These are phyloP conservation scores for Umimayanthus kanabou DNA, from an alignment of 92 coral and sea anemone species.

Conservation along the genomic window DNA sequence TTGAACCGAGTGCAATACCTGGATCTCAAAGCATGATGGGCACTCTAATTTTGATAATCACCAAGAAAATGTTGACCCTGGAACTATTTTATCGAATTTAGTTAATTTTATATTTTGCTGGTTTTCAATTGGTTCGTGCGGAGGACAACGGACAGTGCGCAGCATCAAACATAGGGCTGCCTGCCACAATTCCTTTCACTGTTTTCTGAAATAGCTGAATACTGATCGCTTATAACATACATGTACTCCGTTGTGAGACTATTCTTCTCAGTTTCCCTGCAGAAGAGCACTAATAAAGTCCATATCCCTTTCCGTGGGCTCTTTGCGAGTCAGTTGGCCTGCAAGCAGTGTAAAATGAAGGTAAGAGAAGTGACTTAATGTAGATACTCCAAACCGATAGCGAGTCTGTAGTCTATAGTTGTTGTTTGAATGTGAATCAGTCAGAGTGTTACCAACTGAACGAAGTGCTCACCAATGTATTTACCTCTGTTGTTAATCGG, in stretches of 20 bases:
- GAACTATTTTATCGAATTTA: too few relatives aligned
- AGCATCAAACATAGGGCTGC: too few relatives aligned
- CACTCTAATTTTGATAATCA: too few relatives aligned
- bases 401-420: not conserved
- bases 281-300: constrained; percentile 35
- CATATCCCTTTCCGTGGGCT: constrained; percentile 92
- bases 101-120: too few relatives aligned
- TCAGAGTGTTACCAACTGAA: not conserved
- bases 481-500: not conserved
- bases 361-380: constrained; percentile 21
- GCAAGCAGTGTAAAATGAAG: constrained; percentile 88
- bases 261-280: not conserved
- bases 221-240: too few relatives aligned
- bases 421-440: not conserved
- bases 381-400: not conserved
- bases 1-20: too few relatives aligned
- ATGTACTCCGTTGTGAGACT: not conserved
- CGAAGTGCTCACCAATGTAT: not conserved
- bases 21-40: too few relatives aligned
- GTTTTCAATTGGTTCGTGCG: too few relatives aligned
- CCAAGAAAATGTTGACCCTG: too few relatives aligned
- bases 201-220: too few relatives aligned
- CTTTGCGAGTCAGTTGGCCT: constrained; percentile 90
- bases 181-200: too few relatives aligned
- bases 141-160: too few relatives aligned